Base-by-base conservation (phyloP, 2,797 vertebrate species). In the Glyptemys insculpta region DNA sequence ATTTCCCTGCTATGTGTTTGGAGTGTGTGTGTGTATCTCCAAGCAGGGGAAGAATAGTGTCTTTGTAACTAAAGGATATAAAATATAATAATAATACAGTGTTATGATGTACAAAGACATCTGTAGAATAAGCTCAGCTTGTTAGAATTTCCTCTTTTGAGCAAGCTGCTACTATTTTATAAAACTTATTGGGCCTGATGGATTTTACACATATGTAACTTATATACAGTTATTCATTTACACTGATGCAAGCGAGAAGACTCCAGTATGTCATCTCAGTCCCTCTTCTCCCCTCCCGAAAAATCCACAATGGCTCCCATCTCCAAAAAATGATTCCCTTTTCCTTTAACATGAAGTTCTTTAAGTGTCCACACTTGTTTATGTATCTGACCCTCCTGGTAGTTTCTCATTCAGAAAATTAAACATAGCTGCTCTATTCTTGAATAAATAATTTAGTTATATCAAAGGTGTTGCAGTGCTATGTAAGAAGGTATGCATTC, bases 111-210 rank as follows among this genome's bases (percentile, higher is more conserved):
- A 57, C 44, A 94, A 83, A 92, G 74, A 84, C 56, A 91, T 8
- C 37, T 52, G n/a, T 91, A 83, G n/a, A 82, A 81, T 37, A 57
- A 80, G 37, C 68, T 92, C 62, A 37, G 14, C 47, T 81, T 89
- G 16, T 79, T 92, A 65, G 0, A 2, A 76, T 87, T 82, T 15
- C 56, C 6, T 84, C 47, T 72, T 72, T 41, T 29, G 44, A 78
- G 25, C 15, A 10, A 78, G 41, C 44, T 49, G 12, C 44, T 49
- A 18, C 27, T 78, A 29, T 78, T 78, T 78, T 29, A 49, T 78
- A 16, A 31, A 78, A 9, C 25, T 78, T 81, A 80, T 12, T 56
- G 47, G 78, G 7, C 54, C 7, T 16, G 27, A 8, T 68, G 54
- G 59, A 27, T 57, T 91, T 90, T 52, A 18, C 44, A 31, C 65